Base-by-base conservation (phyloP, 92 coral and sea anemone species). In the Bergia sp. region DNA sequence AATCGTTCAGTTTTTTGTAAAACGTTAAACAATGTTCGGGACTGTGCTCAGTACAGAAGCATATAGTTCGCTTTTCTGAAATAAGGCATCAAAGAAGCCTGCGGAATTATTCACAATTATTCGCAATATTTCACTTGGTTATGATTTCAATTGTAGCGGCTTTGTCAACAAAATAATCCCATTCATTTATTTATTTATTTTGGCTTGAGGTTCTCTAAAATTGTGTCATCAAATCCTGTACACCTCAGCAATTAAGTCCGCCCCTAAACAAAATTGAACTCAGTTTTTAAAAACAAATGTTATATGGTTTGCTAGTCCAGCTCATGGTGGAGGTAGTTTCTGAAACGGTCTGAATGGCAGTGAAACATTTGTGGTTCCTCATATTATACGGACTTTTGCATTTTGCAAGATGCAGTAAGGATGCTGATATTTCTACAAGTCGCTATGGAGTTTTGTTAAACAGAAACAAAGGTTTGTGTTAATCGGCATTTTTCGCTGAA, bases 381-480 rank as follows among this genome's bases (percentile, higher is more conserved):
- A 5, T 49, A 7, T 9, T 79, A 36, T n/a, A 41, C 2, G 82
- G 82, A 45, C 39, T 50, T 20, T 49, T 79, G 16, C 61, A n/a
- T 53, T 79, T 44, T 47, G 82, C 40, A 1, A 44, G 42, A 23
- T 5, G 65, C 82, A 79, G 20, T 4, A 50, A 36, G 18, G 77
- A 29, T 29, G 29, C 36, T 79, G 82, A 79, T 2, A 45, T 36
- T 79, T 45, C 65, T 1, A 79, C 42, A 21, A 49, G 64, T 79
- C 82, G 65, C 9, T 12, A 79, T 20, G 82, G 66, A 16, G 41
- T 36, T 50, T 6, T 79, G 65, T 79, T 79, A 41, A 79, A 50
- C 58, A 79, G 82, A 37, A 79, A 79, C 6, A 15, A 79, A 79
- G 82, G 82, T 79, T 49, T 49, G 82, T 49, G 64, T n/a, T 29